Base-by-base conservation (phyloP, 2,113 vertebrate genomes). In the Rhynchopsitta pachyrhyncha region DNA sequence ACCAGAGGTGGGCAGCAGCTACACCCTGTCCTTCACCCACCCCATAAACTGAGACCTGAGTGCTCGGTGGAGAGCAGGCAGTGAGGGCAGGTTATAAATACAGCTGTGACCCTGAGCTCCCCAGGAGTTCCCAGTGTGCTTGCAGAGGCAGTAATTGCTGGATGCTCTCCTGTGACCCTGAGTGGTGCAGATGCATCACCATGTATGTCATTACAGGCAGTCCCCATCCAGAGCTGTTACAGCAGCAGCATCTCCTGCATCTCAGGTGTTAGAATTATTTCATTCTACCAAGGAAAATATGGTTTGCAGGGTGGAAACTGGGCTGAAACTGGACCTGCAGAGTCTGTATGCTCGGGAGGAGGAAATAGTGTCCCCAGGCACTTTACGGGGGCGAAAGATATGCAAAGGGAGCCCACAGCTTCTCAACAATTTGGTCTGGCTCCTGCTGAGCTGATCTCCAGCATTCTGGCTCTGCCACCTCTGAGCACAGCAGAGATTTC, bases 171-270 rank as follows among this genome's bases (percentile, higher is more conserved):
- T 4, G 0, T 19, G 33, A 7, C 8, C 7, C 9, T 0, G 0
- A 10, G 27, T 6, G 33, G 4, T 70, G 44, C 66, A 14, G 35
- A 12, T 17, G 12, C 41, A 19, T 37, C 16, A 0, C 44, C 4
- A 2, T 4, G 1, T 5, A 2, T 16, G 57, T 33, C 29, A 1
- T 29, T 10, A 4, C 1, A 2, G 63, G 20, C 67, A 24, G 82
- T 57, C 39, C 41, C 86, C 37, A 37, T 17, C 44, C 87, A 7
- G 25, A 27, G 86, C 17, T 57, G 19, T 27, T 57, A 0, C 27
- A 24, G 79, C 3, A 2, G 33, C 1, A 1, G 10, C 13, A 8
- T 27, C 63, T 69, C 18, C 75, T 18, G 17, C 35, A 3, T 7
- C 14, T 29, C 33, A 6, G 25, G 17, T 37, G 13, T 31, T n/a